Base-by-base conservation (phyloP, 2,113 vertebrate species). In the Elephantulus edwardii region DNA sequence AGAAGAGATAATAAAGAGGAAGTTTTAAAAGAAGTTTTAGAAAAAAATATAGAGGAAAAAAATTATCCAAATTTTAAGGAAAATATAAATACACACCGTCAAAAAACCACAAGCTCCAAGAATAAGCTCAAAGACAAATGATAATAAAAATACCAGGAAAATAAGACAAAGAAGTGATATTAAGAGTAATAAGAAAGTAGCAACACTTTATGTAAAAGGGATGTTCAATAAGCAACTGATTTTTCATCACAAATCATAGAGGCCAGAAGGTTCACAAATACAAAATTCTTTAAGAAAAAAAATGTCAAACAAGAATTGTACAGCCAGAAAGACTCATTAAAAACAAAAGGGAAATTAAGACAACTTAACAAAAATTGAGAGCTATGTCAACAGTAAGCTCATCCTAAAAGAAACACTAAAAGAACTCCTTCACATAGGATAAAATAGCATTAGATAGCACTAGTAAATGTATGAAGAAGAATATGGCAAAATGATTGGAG, bases 391-490 rank as follows among this genome's bases (percentile, higher is more conserved):
- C 66, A 76, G 70, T 35, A 86, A 82, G 76, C 24, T 35, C 77
- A 42, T 19, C 75, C 33, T 33, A 58, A 1, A 75, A 56, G 58
- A 81, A 93, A 68, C 50, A 80, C 22, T 86, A 86, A 75, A 75
- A 52, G 60, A 30, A 60, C 33, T 42, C 8, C 84, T 70, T 56
- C 8, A 44, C 17, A 54, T 76, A 42, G 82, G 44, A 82, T 44
- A 24, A 76, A 81, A 82, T 33, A 17, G 46, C 8, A 58, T 42
- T 68, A 81, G 48, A 66, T 4, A 75, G 42, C 50, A 79, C 26
- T 24, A n/a, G 42, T 20, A 56, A 85, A 88, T 89, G 64, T 38
- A 40, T 77, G 54, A 93, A 85, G 42, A 58, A 89, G 85, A 66
- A n/a, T n/a, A n/a, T n/a, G n/a, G n/a, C n/a, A n/a, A n/a, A n/a